phyloP scores from a whole-genome alignment of 2,888 invertebrate species.

The Drosophila phalerata region DNA sequence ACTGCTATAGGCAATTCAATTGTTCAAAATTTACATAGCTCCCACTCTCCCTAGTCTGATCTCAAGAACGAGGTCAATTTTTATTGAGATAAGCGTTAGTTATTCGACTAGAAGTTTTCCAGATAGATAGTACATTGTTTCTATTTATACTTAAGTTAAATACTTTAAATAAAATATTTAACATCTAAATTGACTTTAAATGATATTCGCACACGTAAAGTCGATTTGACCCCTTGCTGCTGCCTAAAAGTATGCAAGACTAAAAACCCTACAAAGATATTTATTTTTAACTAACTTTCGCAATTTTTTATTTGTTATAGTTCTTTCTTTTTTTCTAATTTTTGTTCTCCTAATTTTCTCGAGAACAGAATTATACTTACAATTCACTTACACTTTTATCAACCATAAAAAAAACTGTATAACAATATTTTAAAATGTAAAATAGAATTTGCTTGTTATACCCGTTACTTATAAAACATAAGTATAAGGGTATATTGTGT shows the following conservation, averaged over 20 bases:
- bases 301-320: background rate
- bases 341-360: background rate
- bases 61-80: slow-evolving; percentile 45
- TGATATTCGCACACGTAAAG: slow-evolving; percentile 27
- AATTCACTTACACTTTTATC: background rate
- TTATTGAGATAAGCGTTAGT: slow-evolving; percentile 13
- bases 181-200: background rate
- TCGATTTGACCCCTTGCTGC: slow-evolving; percentile 15
- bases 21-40: slow-evolving; percentile 40
- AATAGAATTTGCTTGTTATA: background rate
- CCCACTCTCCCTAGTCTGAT: slow-evolving; percentile 2
- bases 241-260: slow-evolving; percentile 67
- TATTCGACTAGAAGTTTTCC: background rate
- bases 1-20: slow-evolving; percentile 48
- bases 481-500: no score
- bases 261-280: no score
- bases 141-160: background rate
- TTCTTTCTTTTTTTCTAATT: background rate
- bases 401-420: background rate
- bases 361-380: background rate
- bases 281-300: background rate
- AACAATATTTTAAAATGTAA: slow-evolving; percentile 9
- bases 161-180: background rate
- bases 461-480: no score
- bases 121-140: background rate